A percentile compares a stretch with the other conserved stretches of the same genome.
These are phyloP conservation scores for Allolobophora icterica DNA, from an alignment of 2,888 invertebrate species.

Conservation along the genomic window DNA sequence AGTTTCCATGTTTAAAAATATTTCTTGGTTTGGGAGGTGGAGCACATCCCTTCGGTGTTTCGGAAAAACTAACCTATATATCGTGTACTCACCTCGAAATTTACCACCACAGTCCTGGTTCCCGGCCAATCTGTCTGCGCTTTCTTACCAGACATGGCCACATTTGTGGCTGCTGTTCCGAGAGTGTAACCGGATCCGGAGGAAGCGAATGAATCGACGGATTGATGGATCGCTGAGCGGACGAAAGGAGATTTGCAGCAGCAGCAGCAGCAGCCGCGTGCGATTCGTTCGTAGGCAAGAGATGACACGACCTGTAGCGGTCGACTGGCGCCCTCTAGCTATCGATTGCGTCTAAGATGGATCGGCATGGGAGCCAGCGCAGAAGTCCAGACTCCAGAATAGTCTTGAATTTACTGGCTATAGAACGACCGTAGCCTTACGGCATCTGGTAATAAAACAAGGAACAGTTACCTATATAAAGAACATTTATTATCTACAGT, in stretches of 20 bases:
- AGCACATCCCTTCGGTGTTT: too few relatives aligned
- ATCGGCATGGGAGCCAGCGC: constrained; percentile 11
- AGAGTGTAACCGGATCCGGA: neutral
- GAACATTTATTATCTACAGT: neutral
- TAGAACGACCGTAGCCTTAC: neutral
- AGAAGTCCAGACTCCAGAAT: neutral
- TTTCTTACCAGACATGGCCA: too few relatives aligned
- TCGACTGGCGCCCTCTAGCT: constrained; percentile 3
- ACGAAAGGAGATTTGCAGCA: neutral
- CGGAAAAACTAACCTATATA: too few relatives aligned
- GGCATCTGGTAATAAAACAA: neutral
- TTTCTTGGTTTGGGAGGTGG: too few relatives aligned
- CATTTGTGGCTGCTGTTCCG: too few relatives aligned
- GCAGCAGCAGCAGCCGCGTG: neutral
- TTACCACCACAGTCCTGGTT: too few relatives aligned
- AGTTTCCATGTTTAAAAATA: too few relatives aligned
- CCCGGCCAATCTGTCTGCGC: too few relatives aligned
- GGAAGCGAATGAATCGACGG: neutral
- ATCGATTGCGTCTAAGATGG: constrained; percentile 17
- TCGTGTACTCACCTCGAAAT: too few relatives aligned
- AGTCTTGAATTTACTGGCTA: neutral
- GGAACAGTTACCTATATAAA: neutral
- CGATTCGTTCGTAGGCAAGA: neutral
- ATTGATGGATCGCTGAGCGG: neutral
- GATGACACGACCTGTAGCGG: neutral